These are phyloP conservation scores for Nymphalis io DNA, from an alignment of 1,140 invertebrate genomes.

Conservation along the genomic window DNA sequence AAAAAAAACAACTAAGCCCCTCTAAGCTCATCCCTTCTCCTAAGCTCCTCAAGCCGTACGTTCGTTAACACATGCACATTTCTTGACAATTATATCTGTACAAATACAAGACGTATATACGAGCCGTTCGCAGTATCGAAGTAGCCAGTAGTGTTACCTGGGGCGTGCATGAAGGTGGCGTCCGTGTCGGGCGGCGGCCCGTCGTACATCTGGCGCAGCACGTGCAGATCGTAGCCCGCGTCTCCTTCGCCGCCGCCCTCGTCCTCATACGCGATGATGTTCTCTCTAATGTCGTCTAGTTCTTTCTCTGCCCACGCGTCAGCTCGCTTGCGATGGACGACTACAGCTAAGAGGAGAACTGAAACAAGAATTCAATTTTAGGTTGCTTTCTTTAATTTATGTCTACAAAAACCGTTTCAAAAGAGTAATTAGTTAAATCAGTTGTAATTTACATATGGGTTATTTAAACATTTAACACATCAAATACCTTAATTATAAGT, in stretches of 20 bases:
- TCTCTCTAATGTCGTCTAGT: conserved; percentile 97
- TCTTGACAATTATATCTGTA: no score
- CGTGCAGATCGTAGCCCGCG: conserved; percentile 95
- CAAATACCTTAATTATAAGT: no score
- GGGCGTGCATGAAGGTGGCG: conserved; percentile 60
- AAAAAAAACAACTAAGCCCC: no score
- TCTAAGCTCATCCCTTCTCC: no score
- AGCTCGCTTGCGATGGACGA: conserved; percentile 90
- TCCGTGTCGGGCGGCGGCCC: conserved; percentile 81
- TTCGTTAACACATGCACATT: no score
- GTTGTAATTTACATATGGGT: no score
- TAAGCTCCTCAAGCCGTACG: no score
- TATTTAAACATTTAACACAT: no score
- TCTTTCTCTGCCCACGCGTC: conserved; percentile 94
- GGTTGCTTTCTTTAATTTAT: not conserved
- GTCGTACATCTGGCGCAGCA: conserved; percentile 88
- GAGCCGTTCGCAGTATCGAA: no score
- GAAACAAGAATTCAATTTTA: conserved; percentile 39
- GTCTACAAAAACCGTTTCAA: not conserved
- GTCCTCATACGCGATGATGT: conserved; percentile 98
- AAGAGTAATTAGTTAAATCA: no score
- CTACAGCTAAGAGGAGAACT: conserved; percentile 93
- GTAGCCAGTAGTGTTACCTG: conserved; percentile 58
- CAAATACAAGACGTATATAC: no score
- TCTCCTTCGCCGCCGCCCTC: conserved; percentile 98